Evolutionary conservation across 2,888 invertebrate species (phyloP), one percentile per base, ranked within the genome.

Genomic region (Hartigia nigra): DNA sequence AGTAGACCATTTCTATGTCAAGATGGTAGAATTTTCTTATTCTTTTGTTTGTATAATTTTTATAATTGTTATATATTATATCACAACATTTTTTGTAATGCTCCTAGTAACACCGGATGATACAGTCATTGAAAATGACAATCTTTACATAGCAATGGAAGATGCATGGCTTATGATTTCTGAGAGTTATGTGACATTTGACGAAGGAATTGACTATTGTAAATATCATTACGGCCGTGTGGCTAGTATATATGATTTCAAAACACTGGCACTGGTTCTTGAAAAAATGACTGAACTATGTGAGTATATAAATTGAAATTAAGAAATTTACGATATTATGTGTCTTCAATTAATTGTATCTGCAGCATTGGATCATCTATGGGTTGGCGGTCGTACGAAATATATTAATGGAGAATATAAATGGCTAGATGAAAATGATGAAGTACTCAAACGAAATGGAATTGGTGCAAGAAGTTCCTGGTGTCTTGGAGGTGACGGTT

Each of bases 341-440:
- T 23, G 5, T 39, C 14, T 69, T 31, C 74, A 34, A 39, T 76
- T 55, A 69, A 74, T 76, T 23, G 32, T 14, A 34, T 39, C 1
- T 70, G 23, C 74, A 85, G 85, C 81, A 34, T 75, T 85, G 32
- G 80, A 84, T 70, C 84, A 85, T 74, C 35, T 82, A 1, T 85
- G 85, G 85, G 78, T 85, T 12, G 84, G 83, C 23, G 85, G 85
- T 2, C 82, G 78, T 74, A 84, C 85, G 1, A n/a, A 74, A 3
- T 77, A 77, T 70, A 77, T 82, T 3, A 37, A 75, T 4, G 78
- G 78, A 14, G 81, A 82, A 69, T 84, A 84, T 80, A 81, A 74
- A 75, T 85, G 85, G 85, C 35, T 83, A 32, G 83, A 84, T 55
- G 81, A 82, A 31, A 80, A 69, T 11, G 83, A 78, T 14, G 77